These are phyloP conservation scores for Liasis olivaceus DNA, from an alignment of 2,797 vertebrate genomes.

Conservation along the genomic window DNA sequence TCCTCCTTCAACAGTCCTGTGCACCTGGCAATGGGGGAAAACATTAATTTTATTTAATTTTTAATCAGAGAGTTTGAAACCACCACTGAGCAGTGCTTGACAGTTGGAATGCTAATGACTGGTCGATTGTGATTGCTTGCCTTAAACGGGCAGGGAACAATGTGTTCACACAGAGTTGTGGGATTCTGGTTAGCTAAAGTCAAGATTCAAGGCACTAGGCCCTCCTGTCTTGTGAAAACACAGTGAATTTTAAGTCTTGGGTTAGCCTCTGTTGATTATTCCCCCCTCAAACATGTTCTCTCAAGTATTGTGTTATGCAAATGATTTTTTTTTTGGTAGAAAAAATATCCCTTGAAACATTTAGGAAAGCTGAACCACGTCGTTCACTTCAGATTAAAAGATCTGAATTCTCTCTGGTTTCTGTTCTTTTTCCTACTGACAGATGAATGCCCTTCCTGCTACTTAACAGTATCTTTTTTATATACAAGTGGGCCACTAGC, in stretches of 20 bases:
- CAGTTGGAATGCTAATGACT: constrained; percentile 64
- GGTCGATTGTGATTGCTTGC: constrained; percentile 43
- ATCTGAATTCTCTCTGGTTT: constrained; percentile 38
- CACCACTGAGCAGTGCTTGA: constrained; percentile 57
- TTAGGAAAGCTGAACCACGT: background rate
- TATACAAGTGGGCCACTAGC: background rate
- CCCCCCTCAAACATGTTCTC: constrained; percentile 35
- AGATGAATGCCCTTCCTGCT: background rate
- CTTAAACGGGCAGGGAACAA: constrained; percentile 62
- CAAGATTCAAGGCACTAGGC: background rate
- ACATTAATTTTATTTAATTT: constrained; percentile 69
- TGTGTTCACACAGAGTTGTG: constrained; percentile 37
- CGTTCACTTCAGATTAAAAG: constrained; percentile 46
- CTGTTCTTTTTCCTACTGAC: constrained; percentile 1
- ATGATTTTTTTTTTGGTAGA: constrained; percentile 33
- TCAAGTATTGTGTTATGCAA: constrained; percentile 33
- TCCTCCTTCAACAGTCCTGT: constrained; percentile 10
- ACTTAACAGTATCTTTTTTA: constrained; percentile 43
- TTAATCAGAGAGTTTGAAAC: constrained; percentile 67
- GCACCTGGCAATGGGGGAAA: constrained; percentile 45
- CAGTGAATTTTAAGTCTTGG: constrained; percentile 44
- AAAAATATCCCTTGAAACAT: constrained; percentile 34
- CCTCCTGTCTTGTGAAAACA: constrained; percentile 34
- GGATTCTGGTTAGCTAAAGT: constrained; percentile 42
- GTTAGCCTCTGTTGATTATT: constrained; percentile 36